Percentiles rank a stretch among this genome's conserved stretches.
phyloP scores from a whole-genome alignment of 64 coral and sea anemone genomes.

The Actinia tenebrosa region DNA sequence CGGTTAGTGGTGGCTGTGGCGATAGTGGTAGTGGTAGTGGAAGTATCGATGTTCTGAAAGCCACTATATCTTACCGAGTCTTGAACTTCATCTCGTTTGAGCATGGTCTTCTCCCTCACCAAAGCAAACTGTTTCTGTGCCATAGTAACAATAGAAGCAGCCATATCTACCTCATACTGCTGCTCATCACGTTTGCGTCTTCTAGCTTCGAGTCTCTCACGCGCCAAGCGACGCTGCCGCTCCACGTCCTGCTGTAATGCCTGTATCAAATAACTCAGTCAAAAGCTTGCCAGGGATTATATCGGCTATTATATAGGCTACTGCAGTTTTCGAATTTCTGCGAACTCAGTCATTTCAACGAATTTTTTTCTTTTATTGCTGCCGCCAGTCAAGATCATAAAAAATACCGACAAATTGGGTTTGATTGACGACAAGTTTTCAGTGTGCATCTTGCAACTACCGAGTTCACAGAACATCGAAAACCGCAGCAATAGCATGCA shows the following conservation, averaged over 20 bases:
- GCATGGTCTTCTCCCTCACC: constrained; percentile 91
- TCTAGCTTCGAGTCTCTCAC: constrained; percentile 73
- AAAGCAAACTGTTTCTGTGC: constrained; percentile 86
- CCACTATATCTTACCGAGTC: constrained; percentile 54
- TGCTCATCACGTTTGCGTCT: constrained; percentile 77
- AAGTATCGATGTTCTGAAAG: too few relatives aligned
- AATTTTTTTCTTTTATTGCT: too few relatives aligned
- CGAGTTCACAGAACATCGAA: too few relatives aligned
- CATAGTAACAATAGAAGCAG: constrained; percentile 88
- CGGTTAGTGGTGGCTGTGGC: too few relatives aligned
- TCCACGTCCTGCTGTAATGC: constrained; percentile 65
- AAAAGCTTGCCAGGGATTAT: background rate
- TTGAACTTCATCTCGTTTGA: constrained; percentile 64
- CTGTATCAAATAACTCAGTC: constrained; percentile 18
- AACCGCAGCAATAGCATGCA: too few relatives aligned
- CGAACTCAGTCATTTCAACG: too few relatives aligned
- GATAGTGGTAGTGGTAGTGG: too few relatives aligned
- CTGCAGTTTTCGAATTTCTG: background rate
- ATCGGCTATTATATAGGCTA: background rate
- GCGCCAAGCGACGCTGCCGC: constrained; percentile 64
- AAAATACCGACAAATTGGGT: too few relatives aligned
- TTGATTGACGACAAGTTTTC: too few relatives aligned
- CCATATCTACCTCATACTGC: constrained; percentile 95
- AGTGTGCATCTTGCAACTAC: too few relatives aligned
- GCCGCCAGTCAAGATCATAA: too few relatives aligned